phyloP scores from a whole-genome alignment of 2,113 vertebrate species.

The Xerus inauris region DNA sequence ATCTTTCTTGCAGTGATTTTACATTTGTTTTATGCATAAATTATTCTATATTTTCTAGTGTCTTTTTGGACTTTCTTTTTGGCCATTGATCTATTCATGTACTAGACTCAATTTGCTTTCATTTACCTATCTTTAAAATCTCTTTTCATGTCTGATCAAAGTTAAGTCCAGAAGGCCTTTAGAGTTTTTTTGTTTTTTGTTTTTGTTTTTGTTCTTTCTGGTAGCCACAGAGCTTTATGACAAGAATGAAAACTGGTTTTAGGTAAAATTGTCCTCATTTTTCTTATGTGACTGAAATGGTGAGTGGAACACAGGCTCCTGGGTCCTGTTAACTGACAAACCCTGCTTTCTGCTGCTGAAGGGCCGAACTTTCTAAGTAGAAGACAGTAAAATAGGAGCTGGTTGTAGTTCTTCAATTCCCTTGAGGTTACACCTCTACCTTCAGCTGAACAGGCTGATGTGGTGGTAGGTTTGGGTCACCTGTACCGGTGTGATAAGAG shows the following conservation, averaged over 20 bases:
- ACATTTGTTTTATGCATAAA: neutral
- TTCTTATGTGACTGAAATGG: neutral
- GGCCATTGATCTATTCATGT: neutral
- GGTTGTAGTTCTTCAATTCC: neutral
- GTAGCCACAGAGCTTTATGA: neutral
- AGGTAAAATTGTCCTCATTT: neutral
- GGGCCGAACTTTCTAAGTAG: neutral
- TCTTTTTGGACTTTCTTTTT: neutral
- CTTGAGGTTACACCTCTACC: neutral
- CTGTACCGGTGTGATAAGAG: neutral
- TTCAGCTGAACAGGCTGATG: rapidly evolving
- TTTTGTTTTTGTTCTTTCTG: neutral
- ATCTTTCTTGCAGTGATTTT: neutral
- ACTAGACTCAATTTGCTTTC: constrained; percentile 1
- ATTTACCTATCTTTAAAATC: constrained; percentile 5
- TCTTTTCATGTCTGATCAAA: neutral
- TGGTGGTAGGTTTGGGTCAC: neutral
- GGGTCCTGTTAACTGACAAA: neutral
- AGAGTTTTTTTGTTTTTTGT: neutral
- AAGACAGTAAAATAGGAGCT: neutral
- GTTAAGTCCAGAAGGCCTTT: neutral
- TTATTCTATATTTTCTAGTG: neutral
- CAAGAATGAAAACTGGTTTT: neutral
- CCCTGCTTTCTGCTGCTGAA: neutral
- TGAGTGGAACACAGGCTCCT: neutral